Percentiles rank a stretch among this genome's conserved stretches.
phyloP scores from a whole-genome alignment of 2,888 invertebrate genomes.

The Morpho helenor region DNA sequence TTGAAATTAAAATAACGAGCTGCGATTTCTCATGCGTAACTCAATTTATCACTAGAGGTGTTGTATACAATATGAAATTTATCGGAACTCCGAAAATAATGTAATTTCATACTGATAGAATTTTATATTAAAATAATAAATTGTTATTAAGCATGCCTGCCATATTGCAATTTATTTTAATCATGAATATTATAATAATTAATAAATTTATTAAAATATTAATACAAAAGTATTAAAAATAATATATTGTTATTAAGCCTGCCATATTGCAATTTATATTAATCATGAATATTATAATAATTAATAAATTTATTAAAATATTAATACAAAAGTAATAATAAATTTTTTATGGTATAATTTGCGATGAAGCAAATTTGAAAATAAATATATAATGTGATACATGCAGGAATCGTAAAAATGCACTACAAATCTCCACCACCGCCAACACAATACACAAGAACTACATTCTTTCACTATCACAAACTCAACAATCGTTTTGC shows the following conservation, averaged over 20 bases:
- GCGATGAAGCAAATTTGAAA: no score
- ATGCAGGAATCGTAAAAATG: no score
- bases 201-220: no score
- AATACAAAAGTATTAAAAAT: constrained; percentile 1
- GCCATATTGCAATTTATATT: constrained; percentile 1
- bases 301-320: no score
- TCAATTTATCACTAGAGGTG: constrained; percentile 14
- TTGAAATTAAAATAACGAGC: background rate
- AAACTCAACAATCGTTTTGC: no score
- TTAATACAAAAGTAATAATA: no score
- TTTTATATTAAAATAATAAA: constrained; percentile 12
- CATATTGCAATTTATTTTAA: constrained; percentile 1
- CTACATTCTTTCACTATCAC: no score
- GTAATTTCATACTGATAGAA: constrained; percentile 7
- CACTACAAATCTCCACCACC: no score
- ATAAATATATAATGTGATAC: no score
- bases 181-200: background rate
- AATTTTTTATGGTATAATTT: no score
- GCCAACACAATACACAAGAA: no score
- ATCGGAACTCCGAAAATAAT: constrained; percentile 1
- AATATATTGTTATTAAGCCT: constrained; percentile 6
- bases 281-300: constrained; percentile 1
- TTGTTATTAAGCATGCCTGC: constrained; percentile 2
- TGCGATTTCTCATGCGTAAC: constrained; percentile 17
- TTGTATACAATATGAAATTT: constrained; percentile 4